Base-by-base conservation (phyloP, 2,113 vertebrate species). In the Solea solea region DNA sequence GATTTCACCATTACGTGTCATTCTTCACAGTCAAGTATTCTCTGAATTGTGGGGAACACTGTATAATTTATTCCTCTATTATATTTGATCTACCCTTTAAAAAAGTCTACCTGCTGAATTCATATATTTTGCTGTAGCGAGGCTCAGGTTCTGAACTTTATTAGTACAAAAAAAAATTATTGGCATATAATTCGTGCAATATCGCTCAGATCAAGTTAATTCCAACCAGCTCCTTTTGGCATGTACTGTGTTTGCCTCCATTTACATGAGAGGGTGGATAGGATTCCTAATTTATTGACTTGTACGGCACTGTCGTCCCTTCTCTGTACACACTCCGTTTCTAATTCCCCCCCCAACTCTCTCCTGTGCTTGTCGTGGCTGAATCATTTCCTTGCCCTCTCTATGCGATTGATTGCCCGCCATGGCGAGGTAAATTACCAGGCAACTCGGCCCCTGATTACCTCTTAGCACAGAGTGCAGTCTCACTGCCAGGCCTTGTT, bases 351-450 rank as follows among this genome's bases (percentile, higher is more conserved):
- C 67, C 77, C 28, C 74, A 78, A 84, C 83, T 88, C 89, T 84
- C 76, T 74, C 64, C 76, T 70, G 72, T 54, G 76, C 87, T 76
- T 74, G 82, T 85, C 86, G 79, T 67, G 85, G 86, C 87, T 89
- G 86, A 93, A 90, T 93, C 91, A 93, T 92, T 94, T 93, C 93
- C 92, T 91, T 85, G 86, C 85, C 90, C 90, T 85, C 89, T 86
- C 89, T 84, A 68, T 84, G 90, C 87, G 80, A 90, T 90, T 93
- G 93, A 94, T 94, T 94, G 93, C 88, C 78, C 88, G 84, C 91
- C 90, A 74, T 72, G 46, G 91, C 63, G 88, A 91, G 91, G 92
- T 90, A 94, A 94, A 94, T 94, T 91, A 90, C 90, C 82, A 81
- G 78, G 85, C 91, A 86, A 83, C 91, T 89, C 83, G 56, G 90